Evolutionary conservation across 1,140 invertebrate species (phyloP), one percentile per base, ranked within the genome.

Genomic region (Euborellia annulipes): DNA sequence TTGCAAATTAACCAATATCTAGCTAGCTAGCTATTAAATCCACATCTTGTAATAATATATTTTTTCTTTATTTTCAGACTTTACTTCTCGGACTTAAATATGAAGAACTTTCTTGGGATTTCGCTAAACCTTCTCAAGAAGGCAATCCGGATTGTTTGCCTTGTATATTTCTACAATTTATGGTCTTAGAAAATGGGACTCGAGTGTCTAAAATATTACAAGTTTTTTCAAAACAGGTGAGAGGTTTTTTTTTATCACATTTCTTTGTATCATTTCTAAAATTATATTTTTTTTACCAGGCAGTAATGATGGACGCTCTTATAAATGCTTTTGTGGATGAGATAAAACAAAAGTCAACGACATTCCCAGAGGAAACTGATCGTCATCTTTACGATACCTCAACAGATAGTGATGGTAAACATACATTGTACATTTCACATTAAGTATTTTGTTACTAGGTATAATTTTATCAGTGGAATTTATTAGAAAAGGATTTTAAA

Each of bases 91-190:
- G 86, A 23, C 65, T 92, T 37, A 75, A 80, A 34, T 92, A 86
- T 57, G 83, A 89, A 54, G 85, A 91, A 55, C 65, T 93, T 45
- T 88, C 80, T 19, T 93, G 88, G 82, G 85, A 91, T 59, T 85
- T 83, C 61, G 84, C 83, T 0, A 76, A 85, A 58, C 84, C 88
- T 7, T 84, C 82, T 36, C 76, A 80, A 54, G 84, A 85, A 56
- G 72, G 79, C 47, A 86, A 86, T 67, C 78, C 79, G 11, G 82
- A 92, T 56, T 89, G 86, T 55, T 66, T 89, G 39, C 87, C 89
- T 13, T 92, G 86, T 61, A 70, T 94, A 41, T 91, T 92, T 63
- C 59, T 88, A 30, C 83, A 87, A 62, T 93, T 92, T 61, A 77
- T 85, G 58, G 79, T 87, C 3, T 73, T 85, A 16, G 83, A 88